Conservation (phyloP, 2,888 invertebrate species). For the Elaeidobius kamerunicus region DNA sequence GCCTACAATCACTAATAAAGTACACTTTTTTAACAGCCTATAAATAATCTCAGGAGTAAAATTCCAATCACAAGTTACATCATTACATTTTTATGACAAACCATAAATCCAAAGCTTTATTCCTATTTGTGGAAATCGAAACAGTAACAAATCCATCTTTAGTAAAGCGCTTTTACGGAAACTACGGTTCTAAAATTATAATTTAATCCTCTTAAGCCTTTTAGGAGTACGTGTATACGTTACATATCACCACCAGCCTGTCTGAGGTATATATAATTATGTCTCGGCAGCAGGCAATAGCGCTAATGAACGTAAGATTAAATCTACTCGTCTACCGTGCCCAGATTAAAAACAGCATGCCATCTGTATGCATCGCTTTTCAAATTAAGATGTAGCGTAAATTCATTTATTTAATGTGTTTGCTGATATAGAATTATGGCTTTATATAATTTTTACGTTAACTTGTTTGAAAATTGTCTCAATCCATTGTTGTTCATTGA, state of each 20-base stretch:
- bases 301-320: constrained; percentile 20
- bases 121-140: not conserved
- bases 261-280: constrained; percentile 20
- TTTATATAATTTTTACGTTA: too few species aligned
- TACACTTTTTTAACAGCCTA: too few species aligned
- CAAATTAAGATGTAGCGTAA: constrained; percentile 8
- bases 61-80: too few species aligned
- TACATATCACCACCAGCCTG: constrained; percentile 13
- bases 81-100: too few species aligned
- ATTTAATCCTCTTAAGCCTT: constrained; percentile 17
- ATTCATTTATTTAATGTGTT: constrained; percentile 20
- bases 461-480: too few species aligned
- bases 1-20: too few species aligned
- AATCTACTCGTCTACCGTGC: constrained; percentile 16
- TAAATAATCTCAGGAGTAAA: too few species aligned
- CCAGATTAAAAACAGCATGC: constrained; percentile 13
- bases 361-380: constrained; percentile 3
- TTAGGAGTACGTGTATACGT: constrained; percentile 7
- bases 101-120: too few species aligned
- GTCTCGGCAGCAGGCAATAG: constrained; percentile 17
- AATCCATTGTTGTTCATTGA: too few species aligned
- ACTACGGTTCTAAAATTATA: constrained; percentile 10
- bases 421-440: constrained; percentile 4
- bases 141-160: not conserved
- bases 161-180: not conserved